A percentile compares a stretch with the other conserved stretches of the same genome.
phyloP scores from a whole-genome alignment of 2,797 vertebrate species.

The Sebastes ruberrimus region DNA sequence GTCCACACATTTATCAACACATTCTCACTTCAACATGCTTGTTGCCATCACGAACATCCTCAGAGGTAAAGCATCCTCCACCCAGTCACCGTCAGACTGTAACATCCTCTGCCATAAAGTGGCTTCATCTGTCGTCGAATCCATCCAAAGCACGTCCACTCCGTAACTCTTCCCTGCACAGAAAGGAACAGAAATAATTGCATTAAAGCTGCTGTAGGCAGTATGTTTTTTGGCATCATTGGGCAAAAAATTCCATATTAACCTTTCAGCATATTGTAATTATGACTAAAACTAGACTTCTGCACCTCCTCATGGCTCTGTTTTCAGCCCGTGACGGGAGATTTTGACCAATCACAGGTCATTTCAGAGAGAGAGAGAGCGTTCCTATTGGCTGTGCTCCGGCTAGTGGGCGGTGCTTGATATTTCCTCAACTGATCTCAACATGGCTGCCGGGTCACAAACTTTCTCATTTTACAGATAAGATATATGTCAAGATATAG shows the following conservation, averaged over 20 bases:
- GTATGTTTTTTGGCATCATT: accelerated
- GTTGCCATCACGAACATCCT: slow-evolving; percentile 90
- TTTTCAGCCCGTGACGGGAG: no score
- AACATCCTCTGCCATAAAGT: slow-evolving; percentile 92
- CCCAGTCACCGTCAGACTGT: slow-evolving; percentile 86
- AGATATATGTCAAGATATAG: no score
- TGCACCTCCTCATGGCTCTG: no score
- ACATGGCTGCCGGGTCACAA: no score
- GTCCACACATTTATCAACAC: background rate
- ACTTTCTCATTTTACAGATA: background rate
- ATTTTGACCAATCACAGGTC: no score
- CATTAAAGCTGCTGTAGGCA: background rate
- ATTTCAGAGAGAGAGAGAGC: no score
- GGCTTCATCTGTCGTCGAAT: slow-evolving; percentile 89
- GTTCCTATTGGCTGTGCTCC: no score
- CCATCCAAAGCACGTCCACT: slow-evolving; percentile 92
- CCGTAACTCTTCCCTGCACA: slow-evolving; percentile 92
- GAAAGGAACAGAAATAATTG: background rate
- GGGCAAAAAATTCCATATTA: no score
- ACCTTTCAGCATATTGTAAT: no score
- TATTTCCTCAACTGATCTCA: no score
- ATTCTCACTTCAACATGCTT: slow-evolving; percentile 78
- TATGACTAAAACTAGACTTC: no score
- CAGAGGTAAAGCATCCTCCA: slow-evolving; percentile 89
- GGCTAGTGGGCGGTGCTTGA: no score